Base-by-base conservation (phyloP, 2,113 vertebrate species). In the Chaetura pelagica region DNA sequence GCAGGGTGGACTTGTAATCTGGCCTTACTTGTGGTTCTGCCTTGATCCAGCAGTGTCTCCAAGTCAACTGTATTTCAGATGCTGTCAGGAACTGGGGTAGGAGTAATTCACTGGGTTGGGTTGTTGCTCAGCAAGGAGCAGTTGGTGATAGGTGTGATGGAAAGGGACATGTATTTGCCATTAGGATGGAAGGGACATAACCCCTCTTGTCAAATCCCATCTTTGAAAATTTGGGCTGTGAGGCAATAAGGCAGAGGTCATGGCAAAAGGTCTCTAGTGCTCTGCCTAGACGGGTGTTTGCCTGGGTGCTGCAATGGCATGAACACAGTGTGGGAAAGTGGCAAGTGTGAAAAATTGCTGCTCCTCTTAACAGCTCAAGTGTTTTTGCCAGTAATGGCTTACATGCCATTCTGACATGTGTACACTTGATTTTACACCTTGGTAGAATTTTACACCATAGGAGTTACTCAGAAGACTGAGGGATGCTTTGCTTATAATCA, bases 161-260 rank as follows among this genome's bases (percentile, higher is more conserved):
- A 72, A 88, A 80, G 78, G 79, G 92, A 94, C 88, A 4, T 95
- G 88, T 90, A 76, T 93, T 91, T 95, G 87, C 93, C 93, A 79
- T 78, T 48, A 72, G 81, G 84, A 64, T 84, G 77, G 89, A 94
- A 82, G 49, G 66, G 78, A 93, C 1, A 4, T 95, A 94, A 93
- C 93, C 94, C 79, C 75, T 82, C 90, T 85, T 96, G 95, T 96
- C 93, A 95, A 91, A 94, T 83, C 71, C 75, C 82, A 90, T 95
- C 90, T 93, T 57, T 42, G 59, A 79, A 55, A 38, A 80, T 93
- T 29, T 42, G 46, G 72, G 69, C 38, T 74, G 75, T 51, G 75
- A 95, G 87, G 57, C 77, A 89, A 10, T 71, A 64, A 82, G 77
- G 81, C 81, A 87, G 87, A 87, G 89, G 67, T 82, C 38, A 2